These are phyloP conservation scores for Thalpophila matura DNA, from an alignment of 2,888 invertebrate species.

Conservation along the genomic window DNA sequence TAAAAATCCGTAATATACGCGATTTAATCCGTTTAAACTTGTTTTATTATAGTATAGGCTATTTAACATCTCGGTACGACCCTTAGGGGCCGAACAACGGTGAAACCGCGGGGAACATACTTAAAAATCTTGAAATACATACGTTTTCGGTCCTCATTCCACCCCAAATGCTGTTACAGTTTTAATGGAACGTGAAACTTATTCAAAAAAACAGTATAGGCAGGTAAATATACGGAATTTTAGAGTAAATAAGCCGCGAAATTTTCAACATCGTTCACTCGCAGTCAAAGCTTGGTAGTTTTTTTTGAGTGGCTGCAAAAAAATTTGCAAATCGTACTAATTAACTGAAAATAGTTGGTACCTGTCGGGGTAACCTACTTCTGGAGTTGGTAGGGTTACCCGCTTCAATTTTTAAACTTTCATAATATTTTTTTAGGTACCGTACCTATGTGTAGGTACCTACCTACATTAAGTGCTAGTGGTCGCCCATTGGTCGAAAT, in stretches of 20 bases:
- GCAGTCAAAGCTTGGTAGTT: slow-evolving; percentile 50
- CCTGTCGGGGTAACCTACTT: slow-evolving; percentile 70
- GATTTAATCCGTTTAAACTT: too few species aligned
- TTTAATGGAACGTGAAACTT: slow-evolving; percentile 29
- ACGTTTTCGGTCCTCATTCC: slow-evolving; percentile 22
- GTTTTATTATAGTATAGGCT: too few species aligned
- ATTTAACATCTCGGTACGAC: too few species aligned
- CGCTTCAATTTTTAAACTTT: neutral
- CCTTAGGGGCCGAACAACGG: too few species aligned
- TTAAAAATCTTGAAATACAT: slow-evolving; percentile 3
- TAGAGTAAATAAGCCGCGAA: slow-evolving; percentile 50
- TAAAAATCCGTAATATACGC: too few species aligned
- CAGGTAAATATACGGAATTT: slow-evolving; percentile 37
- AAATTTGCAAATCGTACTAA: slow-evolving; percentile 70
- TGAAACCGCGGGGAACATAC: neutral
- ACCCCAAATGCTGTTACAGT: slow-evolving; percentile 9
- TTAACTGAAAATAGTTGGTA: slow-evolving; percentile 77
- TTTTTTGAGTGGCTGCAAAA: slow-evolving; percentile 49
- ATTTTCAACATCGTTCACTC: slow-evolving; percentile 48
- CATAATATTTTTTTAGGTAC: neutral
- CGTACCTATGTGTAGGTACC: neutral
- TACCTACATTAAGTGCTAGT: too few species aligned
- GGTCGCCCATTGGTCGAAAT: too few species aligned
- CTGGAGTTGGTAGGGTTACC: slow-evolving; percentile 41
- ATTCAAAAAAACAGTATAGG: slow-evolving; percentile 21